Conservation (phyloP, 2,797 vertebrate species). For the Fratercula arctica region DNA sequence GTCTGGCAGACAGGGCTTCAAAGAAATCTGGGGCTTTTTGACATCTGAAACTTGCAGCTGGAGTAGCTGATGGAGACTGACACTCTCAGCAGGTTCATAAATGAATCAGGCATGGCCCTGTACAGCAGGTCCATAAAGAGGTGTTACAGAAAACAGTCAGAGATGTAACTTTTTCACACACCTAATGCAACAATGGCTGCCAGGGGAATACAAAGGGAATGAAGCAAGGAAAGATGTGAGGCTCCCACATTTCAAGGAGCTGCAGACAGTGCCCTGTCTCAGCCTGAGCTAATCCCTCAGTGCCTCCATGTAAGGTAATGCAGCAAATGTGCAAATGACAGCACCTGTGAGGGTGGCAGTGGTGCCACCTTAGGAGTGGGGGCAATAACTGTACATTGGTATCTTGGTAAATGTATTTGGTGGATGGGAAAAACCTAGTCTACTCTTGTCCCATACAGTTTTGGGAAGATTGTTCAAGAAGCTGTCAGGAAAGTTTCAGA, state of each 20-base stretch:
- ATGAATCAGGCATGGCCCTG: accelerated
- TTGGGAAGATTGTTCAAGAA: not conserved
- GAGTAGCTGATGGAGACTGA: not conserved
- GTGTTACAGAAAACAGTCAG: not conserved
- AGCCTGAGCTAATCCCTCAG: not conserved
- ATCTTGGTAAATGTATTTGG: not conserved
- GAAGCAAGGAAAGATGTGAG: not conserved
- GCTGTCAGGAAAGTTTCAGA: not conserved
- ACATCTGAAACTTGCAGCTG: not conserved
- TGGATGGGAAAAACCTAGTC: not conserved
- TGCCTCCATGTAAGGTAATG: not conserved
- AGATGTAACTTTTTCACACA: not conserved
- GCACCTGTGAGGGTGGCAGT: not conserved
- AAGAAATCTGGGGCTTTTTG: not conserved
- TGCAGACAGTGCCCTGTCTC: not conserved
- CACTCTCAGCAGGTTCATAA: not conserved
- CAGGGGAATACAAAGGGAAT: accelerated
- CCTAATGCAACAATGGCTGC: not conserved
- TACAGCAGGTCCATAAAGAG: not conserved
- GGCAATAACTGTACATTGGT: not conserved
- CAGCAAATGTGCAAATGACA: not conserved
- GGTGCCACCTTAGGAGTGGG: not conserved
- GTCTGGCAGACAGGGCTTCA: not conserved
- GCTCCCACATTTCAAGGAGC: not conserved
- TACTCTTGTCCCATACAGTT: not conserved